Evolutionary conservation across 2,797 vertebrate species (phyloP), one percentile per base, ranked within the genome.

Genomic region (Falco naumanni): DNA sequence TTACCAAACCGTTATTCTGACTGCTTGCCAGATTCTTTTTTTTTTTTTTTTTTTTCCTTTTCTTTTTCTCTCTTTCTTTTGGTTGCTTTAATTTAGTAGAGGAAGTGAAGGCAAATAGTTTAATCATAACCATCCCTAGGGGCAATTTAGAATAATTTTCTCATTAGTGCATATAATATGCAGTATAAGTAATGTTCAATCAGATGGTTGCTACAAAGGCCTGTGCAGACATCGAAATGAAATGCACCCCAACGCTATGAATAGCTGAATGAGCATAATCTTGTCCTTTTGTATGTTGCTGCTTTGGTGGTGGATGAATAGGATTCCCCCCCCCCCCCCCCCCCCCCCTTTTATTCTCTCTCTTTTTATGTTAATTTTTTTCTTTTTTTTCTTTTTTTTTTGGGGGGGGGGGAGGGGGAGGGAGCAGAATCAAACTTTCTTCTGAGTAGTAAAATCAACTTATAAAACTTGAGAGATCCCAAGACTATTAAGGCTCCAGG

Each of bases 81-180:
- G 16, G 47, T 64, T 76, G 45, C 79, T 97, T 97, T 98, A 98
- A 96, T 97, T 97, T 97, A 98, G 97, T 97, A 98, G 98, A 98
- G 98, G 98, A 99, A 98, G 97, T 70, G 84, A 98, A 98, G 97
- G 97, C 98, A 98, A 98, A 98, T 98, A 98, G 98, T 98, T 98
- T 98, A 99, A 98, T 98, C 98, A 97, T 94, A 97, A 98, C 98
- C 98, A 98, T 98, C 98, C 98, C 97, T 90, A 89, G 97, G 97
- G 97, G 97, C 98, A 98, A 97, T 97, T 97, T 98, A 98, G 97
- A 97, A 98, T 98, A 56, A 97, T 99, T 98, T 98, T 98, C 97
- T 98, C 96, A 97, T 98, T 98, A 98, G 97, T 92, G 96, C 93
- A 83, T 94, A 90, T 92, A 97, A 97, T 93, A 37, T 84, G 93